A percentile compares a stretch with the other conserved stretches of the same genome.
Evolutionary conservation across 2,797 vertebrate species (phyloP).

Genomic region (Thripadectes ignobilis): DNA sequence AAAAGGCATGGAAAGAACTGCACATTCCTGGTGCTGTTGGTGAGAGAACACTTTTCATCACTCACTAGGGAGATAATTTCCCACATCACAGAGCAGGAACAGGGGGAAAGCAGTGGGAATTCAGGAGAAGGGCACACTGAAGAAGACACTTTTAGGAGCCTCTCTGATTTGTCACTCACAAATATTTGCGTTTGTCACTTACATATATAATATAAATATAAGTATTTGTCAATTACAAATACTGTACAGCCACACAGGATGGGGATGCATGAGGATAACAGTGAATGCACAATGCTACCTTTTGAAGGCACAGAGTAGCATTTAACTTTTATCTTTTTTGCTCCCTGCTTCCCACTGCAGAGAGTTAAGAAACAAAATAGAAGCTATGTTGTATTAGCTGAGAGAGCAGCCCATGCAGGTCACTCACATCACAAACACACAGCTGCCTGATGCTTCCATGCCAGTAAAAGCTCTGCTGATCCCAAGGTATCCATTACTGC

Average conservation of each 20-base stretch:
- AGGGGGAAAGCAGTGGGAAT: neutral
- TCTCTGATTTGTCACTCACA: neutral
- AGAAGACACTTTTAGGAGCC: neutral
- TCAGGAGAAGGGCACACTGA: neutral
- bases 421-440: neutral
- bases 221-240: too few relatives aligned
- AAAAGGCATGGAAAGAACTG: neutral
- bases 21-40: neutral
- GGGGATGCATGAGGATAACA: neutral
- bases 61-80: neutral
- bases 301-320: neutral
- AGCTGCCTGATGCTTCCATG: neutral
- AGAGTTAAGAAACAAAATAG: neutral
- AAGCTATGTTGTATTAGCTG: neutral
- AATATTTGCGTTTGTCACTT: neutral
- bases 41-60: neutral
- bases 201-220: too few relatives aligned
- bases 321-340: neutral
- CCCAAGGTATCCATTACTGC: neutral
- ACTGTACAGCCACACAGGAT: neutral
- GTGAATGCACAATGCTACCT: neutral
- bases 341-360: neutral
- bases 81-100: neutral
- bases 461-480: neutral
- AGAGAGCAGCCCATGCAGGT: neutral